Base-by-base conservation (phyloP, 2,888 invertebrate genomes). In the Acrocyrtus sp. region DNA sequence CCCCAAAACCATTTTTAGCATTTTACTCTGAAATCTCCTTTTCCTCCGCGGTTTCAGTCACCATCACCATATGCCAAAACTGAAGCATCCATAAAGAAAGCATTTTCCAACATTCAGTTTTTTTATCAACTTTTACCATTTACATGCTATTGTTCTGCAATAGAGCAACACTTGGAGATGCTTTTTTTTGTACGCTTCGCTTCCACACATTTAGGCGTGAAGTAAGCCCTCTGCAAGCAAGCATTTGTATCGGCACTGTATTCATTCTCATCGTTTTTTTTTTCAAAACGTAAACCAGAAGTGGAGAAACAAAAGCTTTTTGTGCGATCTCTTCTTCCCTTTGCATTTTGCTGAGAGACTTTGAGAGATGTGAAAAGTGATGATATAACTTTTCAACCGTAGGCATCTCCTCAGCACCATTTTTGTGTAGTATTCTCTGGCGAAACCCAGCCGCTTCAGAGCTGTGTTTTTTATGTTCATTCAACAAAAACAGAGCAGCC, bases 131-230 rank as follows among this genome's bases (percentile, higher is more conserved):
- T 34, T 34, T 34, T 34, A 34, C 12, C 34, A 34, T 34, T 12
- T 34, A 34, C 34, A 34, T 12, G 34, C 5, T 34, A 8, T 34
- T 34, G 34, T 34, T 8, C 34, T 34, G 5, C 34, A 34, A 34
- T 34, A 12, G 34, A 34, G 12, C 34, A n/a, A n/a, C n/a, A n/a
- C n/a, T n/a, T n/a, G n/a, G n/a, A n/a, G n/a, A n/a, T n/a, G n/a
- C 34, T 34, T 24, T 50, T 66, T 57, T 54, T 65, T 50, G 66
- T 57, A 65, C 65, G 56, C 65, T 65, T 65, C 54, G 63, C 53
- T 63, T 53, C 21, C 53, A 53, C 27, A 54, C 27, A 50, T 8
- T n/a, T 34, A 34, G 34, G 34, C 34, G 12, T 8, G 34, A 34
- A 8, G 34, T 34, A 12, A 34, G 34, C 12, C 5, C n/a, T n/a